phyloP scores from a whole-genome alignment of 1,140 invertebrate genomes.

The Leptinotarsa defecta region DNA sequence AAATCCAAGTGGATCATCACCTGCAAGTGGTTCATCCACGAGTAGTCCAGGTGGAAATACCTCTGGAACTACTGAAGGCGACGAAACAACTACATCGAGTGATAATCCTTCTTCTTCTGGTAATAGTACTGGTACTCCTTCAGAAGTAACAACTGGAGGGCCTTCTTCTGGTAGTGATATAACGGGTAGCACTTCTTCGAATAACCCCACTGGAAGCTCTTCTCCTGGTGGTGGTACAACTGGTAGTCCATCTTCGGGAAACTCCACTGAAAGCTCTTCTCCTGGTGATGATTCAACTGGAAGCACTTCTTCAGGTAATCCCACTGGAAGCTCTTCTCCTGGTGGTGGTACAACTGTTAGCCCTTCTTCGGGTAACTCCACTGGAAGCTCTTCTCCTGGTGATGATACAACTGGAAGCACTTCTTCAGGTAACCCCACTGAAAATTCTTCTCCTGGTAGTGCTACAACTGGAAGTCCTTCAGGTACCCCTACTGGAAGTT shows the following conservation, averaged over 20 bases:
- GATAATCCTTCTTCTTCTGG: not conserved
- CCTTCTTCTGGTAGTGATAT: not conserved
- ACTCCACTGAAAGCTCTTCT: not conserved
- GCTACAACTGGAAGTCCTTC: not conserved
- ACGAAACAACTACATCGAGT: not conserved
- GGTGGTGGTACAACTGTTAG: not conserved
- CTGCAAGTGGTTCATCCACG: not conserved
- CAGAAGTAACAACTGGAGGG: not conserved
- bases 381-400: not conserved
- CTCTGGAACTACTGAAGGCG: not conserved
- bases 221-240: not conserved
- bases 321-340: not conserved
- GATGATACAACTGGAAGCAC: not conserved
- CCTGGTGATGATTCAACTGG: not conserved
- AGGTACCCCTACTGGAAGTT: too few relatives aligned
- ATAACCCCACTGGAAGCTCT: not conserved
- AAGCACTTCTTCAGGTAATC: not conserved
- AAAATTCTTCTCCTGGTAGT: not conserved
- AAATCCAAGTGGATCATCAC: not conserved
- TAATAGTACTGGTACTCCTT: not conserved
- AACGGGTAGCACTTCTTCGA: not conserved
- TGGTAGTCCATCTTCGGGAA: not conserved
- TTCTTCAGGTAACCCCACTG: not conserved
- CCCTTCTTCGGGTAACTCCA: not conserved
- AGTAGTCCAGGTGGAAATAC: not conserved